Evolutionary conservation across 1,140 invertebrate genomes (phyloP), one percentile per base, ranked within the genome.

Genomic region (Hestina assimilis): DNA sequence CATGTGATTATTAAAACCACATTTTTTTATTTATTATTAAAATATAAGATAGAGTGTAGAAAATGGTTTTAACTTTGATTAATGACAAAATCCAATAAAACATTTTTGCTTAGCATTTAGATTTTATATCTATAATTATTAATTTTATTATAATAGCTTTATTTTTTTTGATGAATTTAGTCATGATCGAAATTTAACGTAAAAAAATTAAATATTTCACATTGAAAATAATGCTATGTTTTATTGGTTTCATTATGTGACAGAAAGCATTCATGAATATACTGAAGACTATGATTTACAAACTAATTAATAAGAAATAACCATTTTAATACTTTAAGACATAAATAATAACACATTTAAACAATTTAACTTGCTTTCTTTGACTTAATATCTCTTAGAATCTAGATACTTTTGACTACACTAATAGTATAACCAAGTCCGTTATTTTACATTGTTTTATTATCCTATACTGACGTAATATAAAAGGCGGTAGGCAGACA

Each of bases 281-380:
- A 78, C 72, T 82, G 79, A 76, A 71, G 69, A 84, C 79, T 69
- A 76, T 77, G 72, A 72, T 83, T 85, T 87, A 87, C 79, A 80
- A 87, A 87, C 81, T 87, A 87, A 86, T 87, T 85, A 87, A 87
- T 87, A 88, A 88, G 84, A 86, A 88, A 88, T 88, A 88, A 88
- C 84, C 79, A 86, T 87, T 87, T 84, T 86, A 87, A 87, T 87
- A 87, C 84, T 87, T 85, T 87, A 87, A 78, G 84, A 87, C 83
- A 87, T 87, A 87, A 87, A 86, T 87, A 87, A 87, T 86, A 87
- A 87, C 84, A 87, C 84, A 84, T 86, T 81, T 86, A 87, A 87
- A 87, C 84, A 87, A 86, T 84, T 87, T 80, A 87, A 86, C 85
- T 87, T 79, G 82, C 72, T 86, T 81, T 86, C 79, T 88, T 88